Percentiles rank a stretch among this genome's conserved stretches.
Evolutionary conservation across 1,140 invertebrate genomes (phyloP).

Genomic region (Macrobrachium nipponense): DNA sequence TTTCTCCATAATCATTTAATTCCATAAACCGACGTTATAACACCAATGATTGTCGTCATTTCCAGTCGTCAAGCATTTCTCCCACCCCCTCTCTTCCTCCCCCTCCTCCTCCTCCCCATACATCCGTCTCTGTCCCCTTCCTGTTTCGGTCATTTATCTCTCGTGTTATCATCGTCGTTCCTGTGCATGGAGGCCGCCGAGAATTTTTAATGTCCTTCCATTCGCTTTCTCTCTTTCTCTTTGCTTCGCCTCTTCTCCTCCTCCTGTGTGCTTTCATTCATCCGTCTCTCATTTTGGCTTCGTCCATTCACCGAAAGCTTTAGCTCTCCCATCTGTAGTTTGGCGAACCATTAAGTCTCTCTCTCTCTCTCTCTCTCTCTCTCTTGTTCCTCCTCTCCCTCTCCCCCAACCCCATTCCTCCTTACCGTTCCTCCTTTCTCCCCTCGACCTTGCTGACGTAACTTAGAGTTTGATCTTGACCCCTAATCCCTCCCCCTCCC

Average conservation of each 20-base stretch:
- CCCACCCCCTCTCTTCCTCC: neutral
- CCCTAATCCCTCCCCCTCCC: neutral
- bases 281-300: neutral
- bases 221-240: neutral
- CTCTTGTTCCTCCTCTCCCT: neutral
- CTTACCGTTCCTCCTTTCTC: neutral
- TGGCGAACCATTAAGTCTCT: neutral
- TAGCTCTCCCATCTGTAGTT: neutral
- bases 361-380: neutral
- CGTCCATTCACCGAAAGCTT: neutral
- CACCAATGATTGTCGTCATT: neutral
- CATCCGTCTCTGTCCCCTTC: neutral
- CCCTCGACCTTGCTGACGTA: no score
- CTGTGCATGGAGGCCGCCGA: neutral
- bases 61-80: neutral
- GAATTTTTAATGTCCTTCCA: neutral
- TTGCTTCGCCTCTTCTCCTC: neutral
- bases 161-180: neutral
- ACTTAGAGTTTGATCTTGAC: no score
- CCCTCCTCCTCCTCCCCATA: neutral
- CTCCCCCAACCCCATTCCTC: neutral
- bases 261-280: neutral
- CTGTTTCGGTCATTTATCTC: neutral
- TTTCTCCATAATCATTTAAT: no score
- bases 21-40: no score